Base-by-base conservation (phyloP, 2,797 vertebrate species). In the Sylvilagus floridanus region DNA sequence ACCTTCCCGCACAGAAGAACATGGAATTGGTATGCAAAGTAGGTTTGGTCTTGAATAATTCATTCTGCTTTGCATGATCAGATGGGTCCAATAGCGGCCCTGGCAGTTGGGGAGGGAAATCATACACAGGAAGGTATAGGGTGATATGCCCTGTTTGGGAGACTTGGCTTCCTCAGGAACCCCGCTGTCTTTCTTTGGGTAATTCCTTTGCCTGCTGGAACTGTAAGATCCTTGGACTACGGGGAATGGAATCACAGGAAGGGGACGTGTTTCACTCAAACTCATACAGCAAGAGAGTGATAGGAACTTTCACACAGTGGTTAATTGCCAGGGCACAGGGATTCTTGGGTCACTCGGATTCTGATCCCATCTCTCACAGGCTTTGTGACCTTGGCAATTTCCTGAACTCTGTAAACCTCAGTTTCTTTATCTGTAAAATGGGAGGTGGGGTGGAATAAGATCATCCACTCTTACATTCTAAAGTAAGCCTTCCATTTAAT, bases 11-110 rank as follows among this genome's bases (percentile, higher is more conserved):
- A 96, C 95, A 95, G 96, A 96, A 97, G 96, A 96, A 97, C 97
- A 97, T 96, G 82, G 95, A 96, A 97, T 97, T 97, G 95, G 84
- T 96, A 97, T 97, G 97, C 97, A 97, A 97, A 97, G 66, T 97
- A 95, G 95, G 78, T 77, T 84, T 37, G 32, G 69, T 96, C 69
- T 96, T 97, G 96, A 97, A 97, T 97, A 97, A 97, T 97, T 97
- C 91, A 96, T 95, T 96, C 89, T 90, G 78, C 97, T 97, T 97
- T 97, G 91, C 97, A 97, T 97, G 91, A 96, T 97, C 95, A 96
- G 85, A 96, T 94, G 96, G 96, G 95, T 84, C 89, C 91, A 92
- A 93, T 95, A 94, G 85, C 84, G 73, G 82, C 81, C 87, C 95
- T 79, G 93, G 94, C 84, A 90, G 89, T 32, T 57, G 50, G 82